Conservation (phyloP, 2,113 vertebrate species). For the Ancistrus triradiatus region DNA sequence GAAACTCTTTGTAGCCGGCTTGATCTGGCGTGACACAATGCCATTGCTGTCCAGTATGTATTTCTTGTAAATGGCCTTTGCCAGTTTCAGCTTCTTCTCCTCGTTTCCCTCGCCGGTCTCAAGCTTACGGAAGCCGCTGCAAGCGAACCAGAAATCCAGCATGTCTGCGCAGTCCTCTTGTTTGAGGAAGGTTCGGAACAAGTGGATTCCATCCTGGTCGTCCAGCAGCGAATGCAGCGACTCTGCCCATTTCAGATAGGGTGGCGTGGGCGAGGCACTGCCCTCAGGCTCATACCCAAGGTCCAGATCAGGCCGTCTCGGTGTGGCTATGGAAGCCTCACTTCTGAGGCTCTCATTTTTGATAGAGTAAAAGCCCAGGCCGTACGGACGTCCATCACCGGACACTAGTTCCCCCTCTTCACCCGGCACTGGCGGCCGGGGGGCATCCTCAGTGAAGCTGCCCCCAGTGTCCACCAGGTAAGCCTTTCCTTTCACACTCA, state of each 20-base stretch:
- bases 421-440: conserved; percentile 92
- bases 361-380: conserved; percentile 70
- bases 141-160: conserved; percentile 98
- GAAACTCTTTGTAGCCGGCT: conserved; percentile 93
- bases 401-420: conserved; percentile 92
- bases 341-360: conserved; percentile 78
- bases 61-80: conserved; percentile 93
- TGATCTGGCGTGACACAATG: conserved; percentile 91
- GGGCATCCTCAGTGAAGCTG: conserved; percentile 96
- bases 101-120: conserved; percentile 77
- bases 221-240: conserved; percentile 93
- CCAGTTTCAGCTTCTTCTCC: conserved; percentile 90
- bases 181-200: conserved; percentile 91
- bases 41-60: conserved; percentile 89
- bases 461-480: conserved; percentile 84
- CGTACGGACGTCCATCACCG: conserved; percentile 72
- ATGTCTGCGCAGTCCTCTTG: conserved; percentile 89
- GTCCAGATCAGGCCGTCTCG: conserved; percentile 88
- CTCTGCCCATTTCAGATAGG: conserved; percentile 94
- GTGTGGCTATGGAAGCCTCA: conserved; percentile 85
- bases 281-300: conserved; percentile 96
- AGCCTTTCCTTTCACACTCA: conserved; percentile 84
- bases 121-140: conserved; percentile 92
- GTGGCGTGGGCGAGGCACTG: conserved; percentile 93
- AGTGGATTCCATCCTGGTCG: conserved; percentile 92